Evolutionary conservation across 2,113 vertebrate genomes (phyloP), one percentile per base, ranked within the genome.

Genomic region (Asarcornis scutulata): DNA sequence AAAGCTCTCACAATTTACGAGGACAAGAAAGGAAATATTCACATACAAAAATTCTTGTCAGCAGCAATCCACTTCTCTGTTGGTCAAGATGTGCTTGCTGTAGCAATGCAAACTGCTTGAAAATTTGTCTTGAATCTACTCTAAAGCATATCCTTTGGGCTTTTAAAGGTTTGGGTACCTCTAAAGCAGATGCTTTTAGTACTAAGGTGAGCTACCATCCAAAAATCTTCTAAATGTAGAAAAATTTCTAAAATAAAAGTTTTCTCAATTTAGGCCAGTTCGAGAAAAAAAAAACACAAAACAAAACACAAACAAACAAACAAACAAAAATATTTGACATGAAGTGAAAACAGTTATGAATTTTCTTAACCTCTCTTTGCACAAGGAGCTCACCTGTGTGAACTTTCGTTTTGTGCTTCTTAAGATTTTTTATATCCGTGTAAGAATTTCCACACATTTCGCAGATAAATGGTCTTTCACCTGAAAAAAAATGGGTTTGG

Each of bases 381-480:
- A 66, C 25, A 48, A 74, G 21, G 25, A 88, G 97, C 97, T 98
- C 97, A 96, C 99, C 99, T 34, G 98, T 98, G 91, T 99, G 99
- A 89, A 98, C 98, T 95, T 99, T 99, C 2, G 98, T 98, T 98
- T 98, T 99, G 97, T 99, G 99, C 95, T 99, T 99, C 98, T 99
- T 99, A 96, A 99, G 98, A 79, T 99, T 99, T 98, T 99, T 99
- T 94, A 99, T 98, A 81, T 99, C 99, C 77, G 99, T 99, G 52
- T 99, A 99, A 25, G 98, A 97, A 97, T 99, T 99, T 88, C 99
- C 99, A 98, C 99, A 99, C 93, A 99, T 97, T 97, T 99, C 98
- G 78, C 99, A 99, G 97, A 99, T 98, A 97, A 99, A 99, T 18
- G 98, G 99, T 97, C 98, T 99, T 93, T 99, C 99, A 94, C 99